Percentiles rank a stretch among this genome's conserved stretches.
These are phyloP conservation scores for Ochropleura plecta DNA, from an alignment of 2,888 invertebrate genomes.

Conservation along the genomic window DNA sequence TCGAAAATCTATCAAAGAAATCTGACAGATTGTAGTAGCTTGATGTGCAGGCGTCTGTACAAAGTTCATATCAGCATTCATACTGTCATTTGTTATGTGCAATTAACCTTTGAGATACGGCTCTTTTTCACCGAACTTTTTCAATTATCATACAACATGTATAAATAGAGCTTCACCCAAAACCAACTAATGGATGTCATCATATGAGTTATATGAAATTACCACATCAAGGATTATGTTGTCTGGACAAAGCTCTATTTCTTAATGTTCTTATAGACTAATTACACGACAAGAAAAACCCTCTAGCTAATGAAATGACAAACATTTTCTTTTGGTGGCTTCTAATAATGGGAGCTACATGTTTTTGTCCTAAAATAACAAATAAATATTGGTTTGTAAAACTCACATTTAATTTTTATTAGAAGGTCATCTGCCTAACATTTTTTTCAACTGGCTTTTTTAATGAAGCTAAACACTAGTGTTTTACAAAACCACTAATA, in stretches of 20 bases:
- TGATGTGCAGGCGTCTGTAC: too few relatives aligned
- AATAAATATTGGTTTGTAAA: constrained; percentile 1
- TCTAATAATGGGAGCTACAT: not conserved
- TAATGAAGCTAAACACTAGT: not conserved
- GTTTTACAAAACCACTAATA: not conserved
- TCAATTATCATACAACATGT: not conserved
- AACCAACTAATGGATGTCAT: not conserved
- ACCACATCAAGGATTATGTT: constrained; percentile 14
- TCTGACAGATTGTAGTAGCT: too few relatives aligned
- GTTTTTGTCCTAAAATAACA: not conserved
- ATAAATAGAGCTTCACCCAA: not conserved
- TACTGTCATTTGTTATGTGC: not conserved
- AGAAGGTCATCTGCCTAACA: not conserved
- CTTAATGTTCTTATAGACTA: constrained; percentile 2
- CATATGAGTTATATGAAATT: constrained; percentile 6
- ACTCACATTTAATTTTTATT: constrained; percentile 11
- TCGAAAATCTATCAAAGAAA: too few relatives aligned
- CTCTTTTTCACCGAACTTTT: too few relatives aligned
- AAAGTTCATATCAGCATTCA: not conserved
- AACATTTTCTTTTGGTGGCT: constrained; percentile 7
- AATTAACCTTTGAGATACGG: too few relatives aligned
- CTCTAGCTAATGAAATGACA: constrained; percentile 24
- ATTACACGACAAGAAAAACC: constrained; percentile 20
- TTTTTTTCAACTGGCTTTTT: not conserved
- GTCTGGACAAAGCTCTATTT: constrained; percentile 3